Conservation (phyloP, 2,113 vertebrate genomes). For the Hippocampus guttulatus region DNA sequence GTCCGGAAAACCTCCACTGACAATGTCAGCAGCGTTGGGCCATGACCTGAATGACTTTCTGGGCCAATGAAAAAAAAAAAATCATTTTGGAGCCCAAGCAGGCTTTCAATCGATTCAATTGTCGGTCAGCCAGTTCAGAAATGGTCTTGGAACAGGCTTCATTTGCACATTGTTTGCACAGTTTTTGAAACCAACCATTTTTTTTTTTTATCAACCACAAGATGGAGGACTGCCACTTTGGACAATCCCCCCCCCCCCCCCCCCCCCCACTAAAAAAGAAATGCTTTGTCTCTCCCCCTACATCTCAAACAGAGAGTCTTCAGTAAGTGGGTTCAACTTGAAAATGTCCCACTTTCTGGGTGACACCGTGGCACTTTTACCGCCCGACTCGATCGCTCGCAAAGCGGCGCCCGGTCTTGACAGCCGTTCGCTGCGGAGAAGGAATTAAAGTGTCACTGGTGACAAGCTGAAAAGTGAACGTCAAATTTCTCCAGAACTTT, state of each 20-base stretch:
- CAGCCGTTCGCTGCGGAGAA: slow-evolving; percentile 23
- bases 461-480: slow-evolving; percentile 3
- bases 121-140: background rate
- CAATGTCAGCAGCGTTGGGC: background rate
- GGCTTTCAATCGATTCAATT: background rate
- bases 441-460: slow-evolving; percentile 29
- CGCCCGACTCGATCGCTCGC: background rate
- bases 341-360: slow-evolving; percentile 4
- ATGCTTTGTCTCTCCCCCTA: background rate
- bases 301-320: background rate
- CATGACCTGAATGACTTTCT: background rate
- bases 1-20: background rate
- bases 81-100: background rate
- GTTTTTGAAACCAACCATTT: background rate
- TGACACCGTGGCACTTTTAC: background rate
- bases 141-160: background rate
- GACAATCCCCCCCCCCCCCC: background rate
- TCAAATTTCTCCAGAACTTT: slow-evolving; percentile 2
- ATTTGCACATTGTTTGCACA: background rate
- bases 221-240: background rate
- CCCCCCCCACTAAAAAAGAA: background rate
- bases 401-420: slow-evolving; percentile 8
- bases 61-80: background rate
- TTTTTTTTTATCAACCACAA: background rate
- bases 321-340: background rate